Percentiles rank a stretch among this genome's conserved stretches.
Conservation (phyloP, 23 tunicate genomes). For the Trididemnum clinides region DNA sequence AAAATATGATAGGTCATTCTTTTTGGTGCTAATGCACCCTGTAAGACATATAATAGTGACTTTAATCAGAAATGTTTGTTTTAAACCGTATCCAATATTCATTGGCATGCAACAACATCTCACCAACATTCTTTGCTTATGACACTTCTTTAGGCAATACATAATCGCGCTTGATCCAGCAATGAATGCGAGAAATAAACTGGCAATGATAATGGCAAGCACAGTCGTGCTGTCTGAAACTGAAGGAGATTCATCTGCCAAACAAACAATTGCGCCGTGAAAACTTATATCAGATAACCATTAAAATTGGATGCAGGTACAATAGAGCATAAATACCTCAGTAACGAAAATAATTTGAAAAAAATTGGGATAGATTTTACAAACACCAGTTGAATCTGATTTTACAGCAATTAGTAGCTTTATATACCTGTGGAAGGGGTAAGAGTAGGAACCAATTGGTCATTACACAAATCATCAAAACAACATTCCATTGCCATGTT, state of each 20-base stretch:
- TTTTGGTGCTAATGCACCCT: too few relatives aligned
- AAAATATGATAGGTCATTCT: too few relatives aligned
- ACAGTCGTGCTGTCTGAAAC: neutral
- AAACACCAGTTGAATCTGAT: neutral
- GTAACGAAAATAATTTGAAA: too few relatives aligned
- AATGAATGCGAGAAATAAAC: conserved; percentile 28
- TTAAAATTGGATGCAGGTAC: too few relatives aligned
- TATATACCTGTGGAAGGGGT: conserved; percentile 26
- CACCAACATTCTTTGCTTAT: conserved; percentile 51
- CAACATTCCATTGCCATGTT: conserved; percentile 37
- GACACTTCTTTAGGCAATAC: conserved; percentile 18
- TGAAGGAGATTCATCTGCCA: neutral
- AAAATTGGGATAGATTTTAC: too few relatives aligned
- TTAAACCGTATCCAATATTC: too few relatives aligned
- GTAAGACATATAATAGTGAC: too few relatives aligned
- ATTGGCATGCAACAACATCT: neutral
- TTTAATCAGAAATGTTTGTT: too few relatives aligned
- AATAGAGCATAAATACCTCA: too few relatives aligned
- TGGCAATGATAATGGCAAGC: conserved; percentile 8
- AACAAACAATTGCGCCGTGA: too few relatives aligned
- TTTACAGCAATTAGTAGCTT: neutral
- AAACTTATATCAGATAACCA: too few relatives aligned
- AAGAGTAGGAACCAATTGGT: conserved; percentile 30
- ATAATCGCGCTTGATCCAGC: neutral
- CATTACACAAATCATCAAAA: conserved; percentile 24